Percentiles rank a stretch among this genome's conserved stretches.
phyloP scores from a whole-genome alignment of 2,797 vertebrate genomes.

The Gorsachius magnificus region DNA sequence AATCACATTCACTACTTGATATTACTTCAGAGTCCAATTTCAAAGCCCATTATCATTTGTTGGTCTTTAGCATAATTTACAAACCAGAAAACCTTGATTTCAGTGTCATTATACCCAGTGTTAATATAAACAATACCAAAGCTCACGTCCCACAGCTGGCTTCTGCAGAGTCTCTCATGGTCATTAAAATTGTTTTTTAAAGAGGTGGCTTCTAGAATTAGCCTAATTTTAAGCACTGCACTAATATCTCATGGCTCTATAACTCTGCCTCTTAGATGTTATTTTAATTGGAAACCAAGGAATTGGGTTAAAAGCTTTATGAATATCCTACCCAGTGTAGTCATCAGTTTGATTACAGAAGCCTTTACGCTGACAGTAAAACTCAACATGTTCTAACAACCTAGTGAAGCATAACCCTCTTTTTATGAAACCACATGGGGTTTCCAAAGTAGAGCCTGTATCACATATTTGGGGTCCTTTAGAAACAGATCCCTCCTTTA shows the following conservation, averaged over 20 bases:
- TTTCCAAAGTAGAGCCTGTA: background rate
- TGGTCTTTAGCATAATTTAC: conserved; percentile 7
- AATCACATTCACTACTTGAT: conserved; percentile 14
- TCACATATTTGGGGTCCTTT: background rate
- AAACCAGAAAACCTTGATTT: conserved; percentile 30
- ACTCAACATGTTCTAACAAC: conserved; percentile 21
- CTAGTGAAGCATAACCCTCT: background rate
- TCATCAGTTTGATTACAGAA: background rate
- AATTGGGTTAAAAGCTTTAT: conserved; percentile 43
- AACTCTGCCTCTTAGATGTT: conserved; percentile 18
- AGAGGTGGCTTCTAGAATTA: background rate
- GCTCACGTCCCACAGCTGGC: background rate
- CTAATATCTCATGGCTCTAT: background rate
- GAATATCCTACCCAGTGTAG: background rate
- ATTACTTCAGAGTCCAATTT: conserved; percentile 32
- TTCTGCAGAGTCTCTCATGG: background rate
- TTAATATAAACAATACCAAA: conserved; percentile 14
- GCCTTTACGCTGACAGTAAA: conserved; percentile 24
- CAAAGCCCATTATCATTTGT: background rate
- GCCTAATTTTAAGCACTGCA: background rate
- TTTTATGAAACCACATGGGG: background rate
- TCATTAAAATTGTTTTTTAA: background rate
- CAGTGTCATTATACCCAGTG: background rate
- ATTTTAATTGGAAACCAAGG: conserved; percentile 63
- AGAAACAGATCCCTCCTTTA: background rate